Evolutionary conservation across 2,113 vertebrate genomes (phyloP).

Genomic region (Myotis davidii): DNA sequence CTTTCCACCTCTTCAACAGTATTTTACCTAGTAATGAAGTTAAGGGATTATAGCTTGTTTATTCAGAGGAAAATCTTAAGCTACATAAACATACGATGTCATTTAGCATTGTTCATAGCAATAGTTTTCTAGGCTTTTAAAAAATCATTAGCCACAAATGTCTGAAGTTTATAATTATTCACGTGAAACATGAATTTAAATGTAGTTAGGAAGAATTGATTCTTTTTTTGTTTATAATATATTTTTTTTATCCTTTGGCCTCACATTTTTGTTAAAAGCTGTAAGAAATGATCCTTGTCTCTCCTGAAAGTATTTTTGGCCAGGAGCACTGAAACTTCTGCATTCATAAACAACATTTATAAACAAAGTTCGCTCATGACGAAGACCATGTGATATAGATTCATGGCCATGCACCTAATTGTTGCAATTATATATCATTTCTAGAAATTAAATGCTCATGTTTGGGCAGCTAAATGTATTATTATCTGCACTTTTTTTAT

Average conservation of each 20-base stretch:
- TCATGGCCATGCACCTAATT: slow-evolving; percentile 32
- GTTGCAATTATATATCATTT: slow-evolving; percentile 59
- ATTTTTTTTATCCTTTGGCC: background rate
- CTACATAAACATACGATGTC: slow-evolving; percentile 55
- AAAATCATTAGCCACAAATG: background rate
- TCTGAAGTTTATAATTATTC: slow-evolving; percentile 29
- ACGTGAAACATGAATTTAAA: slow-evolving; percentile 30
- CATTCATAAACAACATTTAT: slow-evolving; percentile 74
- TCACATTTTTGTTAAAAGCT: slow-evolving; percentile 45
- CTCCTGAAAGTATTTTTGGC: slow-evolving; percentile 71
- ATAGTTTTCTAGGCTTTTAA: slow-evolving; percentile 29
- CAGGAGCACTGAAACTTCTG: slow-evolving; percentile 55
- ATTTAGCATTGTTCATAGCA: slow-evolving; percentile 36
- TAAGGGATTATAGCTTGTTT: slow-evolving; percentile 65
- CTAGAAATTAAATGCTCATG: slow-evolving; percentile 79
- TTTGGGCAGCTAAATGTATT: slow-evolving; percentile 72
- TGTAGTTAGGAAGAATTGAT: background rate
- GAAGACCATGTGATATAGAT: slow-evolving; percentile 53
- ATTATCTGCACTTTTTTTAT: slow-evolving; percentile 74
- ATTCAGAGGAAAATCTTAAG: slow-evolving; percentile 56
- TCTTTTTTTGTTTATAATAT: background rate
- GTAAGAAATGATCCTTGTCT: slow-evolving; percentile 49
- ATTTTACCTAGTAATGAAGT: slow-evolving; percentile 75
- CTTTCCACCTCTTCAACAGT: slow-evolving; percentile 52
- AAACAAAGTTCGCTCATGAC: slow-evolving; percentile 78